phyloP scores from a whole-genome alignment of 2,888 invertebrate genomes.

The Pachycephus smyrnensis region DNA sequence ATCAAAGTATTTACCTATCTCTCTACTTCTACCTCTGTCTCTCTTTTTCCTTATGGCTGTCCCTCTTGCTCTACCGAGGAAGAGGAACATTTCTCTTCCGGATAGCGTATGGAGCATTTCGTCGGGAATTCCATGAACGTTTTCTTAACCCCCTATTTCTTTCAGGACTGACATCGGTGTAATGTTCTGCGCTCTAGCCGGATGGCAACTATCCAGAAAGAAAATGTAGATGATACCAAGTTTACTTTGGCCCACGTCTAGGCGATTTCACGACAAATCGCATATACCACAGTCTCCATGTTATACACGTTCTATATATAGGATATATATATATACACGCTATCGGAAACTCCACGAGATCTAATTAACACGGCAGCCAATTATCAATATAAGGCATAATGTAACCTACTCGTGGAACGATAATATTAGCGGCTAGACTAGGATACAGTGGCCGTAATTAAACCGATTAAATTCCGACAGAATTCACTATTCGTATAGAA shows the following conservation, averaged over 20 bases:
- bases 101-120: background rate
- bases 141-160: background rate
- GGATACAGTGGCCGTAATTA: background rate
- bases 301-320: background rate
- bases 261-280: background rate
- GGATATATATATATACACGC: background rate
- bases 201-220: background rate
- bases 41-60: background rate
- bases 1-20: conserved; percentile 6
- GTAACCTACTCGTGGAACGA: background rate
- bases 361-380: conserved; percentile 3
- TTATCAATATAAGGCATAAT: conserved; percentile 7
- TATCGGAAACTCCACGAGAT: background rate
- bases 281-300: background rate
- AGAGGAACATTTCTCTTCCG: background rate
- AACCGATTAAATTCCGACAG: background rate
- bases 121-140: background rate
- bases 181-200: background rate
- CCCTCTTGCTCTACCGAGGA: background rate
- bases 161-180: background rate
- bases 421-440: background rate
- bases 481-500: background rate
- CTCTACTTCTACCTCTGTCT: background rate
- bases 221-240: background rate
- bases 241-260: background rate